Evolutionary conservation across 2,113 vertebrate species (phyloP).

Genomic region (Mus pahari): DNA sequence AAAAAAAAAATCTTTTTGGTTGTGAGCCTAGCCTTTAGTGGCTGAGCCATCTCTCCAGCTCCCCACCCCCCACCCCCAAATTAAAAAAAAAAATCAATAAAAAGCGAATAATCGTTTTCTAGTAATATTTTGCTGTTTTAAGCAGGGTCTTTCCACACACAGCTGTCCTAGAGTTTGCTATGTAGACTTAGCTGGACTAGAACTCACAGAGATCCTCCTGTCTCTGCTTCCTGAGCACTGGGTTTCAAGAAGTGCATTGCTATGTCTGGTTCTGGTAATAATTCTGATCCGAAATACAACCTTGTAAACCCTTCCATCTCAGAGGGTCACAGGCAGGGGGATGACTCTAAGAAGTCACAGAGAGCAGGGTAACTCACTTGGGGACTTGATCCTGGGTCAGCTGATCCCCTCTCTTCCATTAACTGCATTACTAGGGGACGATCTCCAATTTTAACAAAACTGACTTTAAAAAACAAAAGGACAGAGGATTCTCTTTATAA

Average conservation of each 20-base stretch:
- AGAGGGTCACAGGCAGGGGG: neutral
- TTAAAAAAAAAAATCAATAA: neutral
- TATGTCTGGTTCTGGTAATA: neutral
- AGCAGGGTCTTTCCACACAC: neutral
- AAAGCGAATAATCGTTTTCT: neutral
- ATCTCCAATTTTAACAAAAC: constrained; percentile 14
- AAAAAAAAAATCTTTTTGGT: no score
- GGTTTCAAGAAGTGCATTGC: neutral
- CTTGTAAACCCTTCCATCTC: neutral
- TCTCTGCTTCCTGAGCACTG: neutral
- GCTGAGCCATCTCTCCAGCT: no score
- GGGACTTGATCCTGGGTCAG: neutral
- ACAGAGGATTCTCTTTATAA: neutral
- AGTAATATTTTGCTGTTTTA: neutral
- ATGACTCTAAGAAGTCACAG: neutral
- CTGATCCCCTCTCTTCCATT: neutral
- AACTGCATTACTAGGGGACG: neutral
- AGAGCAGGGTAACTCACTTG: neutral
- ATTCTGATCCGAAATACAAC: constrained; percentile 10
- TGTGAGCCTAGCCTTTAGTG: no score
- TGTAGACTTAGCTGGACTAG: neutral
- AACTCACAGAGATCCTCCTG: neutral
- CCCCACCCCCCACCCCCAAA: no score
- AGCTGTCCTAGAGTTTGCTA: neutral
- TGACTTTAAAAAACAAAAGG: neutral